Conservation (phyloP, 2,888 invertebrate genomes). For the Phengaris arion region DNA sequence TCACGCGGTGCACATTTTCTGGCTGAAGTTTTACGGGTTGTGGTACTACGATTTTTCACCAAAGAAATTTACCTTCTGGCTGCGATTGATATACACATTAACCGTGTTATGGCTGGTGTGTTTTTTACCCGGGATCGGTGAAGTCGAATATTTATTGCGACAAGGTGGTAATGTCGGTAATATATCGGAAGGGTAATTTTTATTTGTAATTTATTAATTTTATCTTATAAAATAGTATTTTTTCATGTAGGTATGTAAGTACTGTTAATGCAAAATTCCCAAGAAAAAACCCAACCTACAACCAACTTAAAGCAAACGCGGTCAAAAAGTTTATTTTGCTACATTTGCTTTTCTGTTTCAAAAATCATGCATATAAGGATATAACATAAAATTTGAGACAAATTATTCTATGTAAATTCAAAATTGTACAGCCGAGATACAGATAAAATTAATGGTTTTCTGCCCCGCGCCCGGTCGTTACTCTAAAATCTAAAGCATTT, state of each 20-base stretch:
- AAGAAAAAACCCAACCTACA: no score
- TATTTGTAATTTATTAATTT: slow-evolving; percentile 27
- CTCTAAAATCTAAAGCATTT: neutral
- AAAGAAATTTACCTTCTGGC: slow-evolving; percentile 57
- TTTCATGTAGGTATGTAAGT: neutral
- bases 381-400: neutral
- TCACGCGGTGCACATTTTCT: slow-evolving; percentile 71
- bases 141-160: slow-evolving; percentile 83
- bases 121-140: slow-evolving; percentile 77
- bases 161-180: slow-evolving; percentile 81
- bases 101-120: slow-evolving; percentile 69
- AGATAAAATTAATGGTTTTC: slow-evolving; percentile 15
- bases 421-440: slow-evolving; percentile 13
- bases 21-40: slow-evolving; percentile 75
- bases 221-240: neutral
- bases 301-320: no score
- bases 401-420: slow-evolving; percentile 9
- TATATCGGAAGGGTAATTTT: slow-evolving; percentile 73
- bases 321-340: no score
- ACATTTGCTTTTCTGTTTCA: no score
- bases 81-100: slow-evolving; percentile 58
- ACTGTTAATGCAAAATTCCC: neutral
- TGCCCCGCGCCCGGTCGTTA: neutral
- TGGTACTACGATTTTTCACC: slow-evolving; percentile 65
- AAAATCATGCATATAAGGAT: neutral